Evolutionary conservation across 2,888 invertebrate genomes (phyloP), one percentile per base, ranked within the genome.

Genomic region (Dione juno): DNA sequence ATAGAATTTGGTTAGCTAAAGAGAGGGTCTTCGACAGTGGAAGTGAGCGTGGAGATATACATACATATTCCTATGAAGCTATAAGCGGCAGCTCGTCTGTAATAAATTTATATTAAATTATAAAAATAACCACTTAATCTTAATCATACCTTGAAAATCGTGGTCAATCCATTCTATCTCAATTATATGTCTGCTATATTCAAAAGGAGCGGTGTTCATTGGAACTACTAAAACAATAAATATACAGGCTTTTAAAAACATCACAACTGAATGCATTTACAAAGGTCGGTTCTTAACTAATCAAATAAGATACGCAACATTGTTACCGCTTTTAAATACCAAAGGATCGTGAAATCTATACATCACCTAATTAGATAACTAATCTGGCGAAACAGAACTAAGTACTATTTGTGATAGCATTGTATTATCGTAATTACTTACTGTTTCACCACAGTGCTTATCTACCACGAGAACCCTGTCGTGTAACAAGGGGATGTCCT

Each of bases 311-410:
- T 53, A 10, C 43, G 43, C 58, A 71, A 71, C 75, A 74, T 67
- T 72, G 76, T 63, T 74, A 78, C 77, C 78, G 79, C 77, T 75
- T 74, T 74, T 77, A 77, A 75, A 72, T 72, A 71, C 63, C 37
- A 66, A 61, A 16, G 16, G 8, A 52, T 70, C 61, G 83, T 82
- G 75, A 78, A 82, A 72, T 77, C 79, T 80, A 84, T 83, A 83
- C 79, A 85, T 88, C 85, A 80, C 86, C 86, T 85, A 87, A 88
- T 89, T 89, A 89, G 84, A 86, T 85, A 87, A 83, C 78, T 82
- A 83, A 84, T 83, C 84, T 81, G 57, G 57, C 13, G 37, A 57
- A 57, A 57, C 57, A 57, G n/a, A 57, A 57, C 16, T 16, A 37
- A 40, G 37, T 40, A 19, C 54, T 37, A n/a, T 57, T 40, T 1